These are phyloP conservation scores for Drosophila macrospina DNA, from an alignment of 2,888 invertebrate genomes.

Conservation along the genomic window DNA sequence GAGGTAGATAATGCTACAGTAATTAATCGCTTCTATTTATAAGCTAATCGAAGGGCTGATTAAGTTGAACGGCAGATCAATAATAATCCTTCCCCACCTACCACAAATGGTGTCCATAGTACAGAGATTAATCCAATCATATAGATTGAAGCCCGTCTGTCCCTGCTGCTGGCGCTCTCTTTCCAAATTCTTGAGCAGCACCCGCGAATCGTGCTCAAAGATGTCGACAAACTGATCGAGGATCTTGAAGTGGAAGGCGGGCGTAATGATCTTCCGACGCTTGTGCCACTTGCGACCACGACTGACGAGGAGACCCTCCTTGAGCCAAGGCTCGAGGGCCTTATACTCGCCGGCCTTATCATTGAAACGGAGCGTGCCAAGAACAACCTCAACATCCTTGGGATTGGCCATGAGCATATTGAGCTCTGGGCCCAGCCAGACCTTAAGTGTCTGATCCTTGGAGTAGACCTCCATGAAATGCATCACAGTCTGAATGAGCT, in stretches of 20 bases:
- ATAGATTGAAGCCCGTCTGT: constrained; percentile 87
- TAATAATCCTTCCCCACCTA: constrained; percentile 74
- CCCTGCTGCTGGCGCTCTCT: constrained; percentile 86
- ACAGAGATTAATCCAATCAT: constrained; percentile 88
- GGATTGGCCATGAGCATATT: constrained; percentile 78
- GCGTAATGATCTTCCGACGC: constrained; percentile 90
- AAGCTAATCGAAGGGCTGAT: constrained; percentile 1
- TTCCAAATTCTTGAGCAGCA: constrained; percentile 87
- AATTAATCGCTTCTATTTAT: neutral
- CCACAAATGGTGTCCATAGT: constrained; percentile 89
- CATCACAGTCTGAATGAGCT: constrained; percentile 73
- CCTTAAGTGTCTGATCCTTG: constrained; percentile 62
- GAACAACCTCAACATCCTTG: constrained; percentile 78
- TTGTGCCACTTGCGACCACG: constrained; percentile 84
- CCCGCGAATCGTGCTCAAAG: constrained; percentile 88
- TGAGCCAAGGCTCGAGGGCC: constrained; percentile 86
- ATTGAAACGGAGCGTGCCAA: constrained; percentile 83
- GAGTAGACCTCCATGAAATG: constrained; percentile 82
- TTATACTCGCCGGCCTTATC: constrained; percentile 87
- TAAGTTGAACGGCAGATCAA: neutral
- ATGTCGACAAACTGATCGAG: constrained; percentile 90
- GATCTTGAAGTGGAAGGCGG: constrained; percentile 93
- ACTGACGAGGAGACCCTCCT: constrained; percentile 87
- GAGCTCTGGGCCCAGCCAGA: constrained; percentile 83
- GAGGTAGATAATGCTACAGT: neutral